Percentiles rank a stretch among this genome's conserved stretches.
phyloP scores from a whole-genome alignment of 2,113 vertebrate species.

The Patagioenas fasciata region DNA sequence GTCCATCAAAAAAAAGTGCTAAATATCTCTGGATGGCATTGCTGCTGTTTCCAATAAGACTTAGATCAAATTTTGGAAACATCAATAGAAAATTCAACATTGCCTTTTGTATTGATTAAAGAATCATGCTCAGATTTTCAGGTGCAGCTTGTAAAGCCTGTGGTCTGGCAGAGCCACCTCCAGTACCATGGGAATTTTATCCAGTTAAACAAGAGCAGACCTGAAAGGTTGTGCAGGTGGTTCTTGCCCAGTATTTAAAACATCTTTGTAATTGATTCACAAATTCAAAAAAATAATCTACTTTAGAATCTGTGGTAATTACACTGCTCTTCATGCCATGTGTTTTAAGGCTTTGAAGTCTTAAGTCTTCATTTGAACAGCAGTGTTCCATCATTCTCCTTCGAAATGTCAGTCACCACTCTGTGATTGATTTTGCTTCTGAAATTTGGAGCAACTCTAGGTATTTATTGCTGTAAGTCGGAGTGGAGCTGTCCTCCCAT shows the following conservation, averaged over 20 bases:
- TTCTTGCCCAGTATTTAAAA: slow-evolving; percentile 6
- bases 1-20: background rate
- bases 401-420: background rate
- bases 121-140: background rate
- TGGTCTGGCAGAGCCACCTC: background rate
- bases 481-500: background rate
- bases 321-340: background rate
- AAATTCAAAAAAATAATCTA: background rate
- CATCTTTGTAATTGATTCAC: background rate
- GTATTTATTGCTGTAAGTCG: background rate
- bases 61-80: background rate
- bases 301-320: slow-evolving; percentile 1
- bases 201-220: background rate
- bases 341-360: slow-evolving; percentile 16
- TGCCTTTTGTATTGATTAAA: background rate
- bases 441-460: background rate
- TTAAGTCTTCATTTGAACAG: background rate
- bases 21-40: background rate
- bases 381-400: background rate
- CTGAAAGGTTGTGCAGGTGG: background rate
- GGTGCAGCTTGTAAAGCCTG: background rate
- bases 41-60: background rate
- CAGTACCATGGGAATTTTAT: background rate
- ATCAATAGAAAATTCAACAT: background rate
- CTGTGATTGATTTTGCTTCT: background rate